phyloP scores from a whole-genome alignment of 53 echinoderm and acorn worm genomes.

The Glandiceps talaboti region DNA sequence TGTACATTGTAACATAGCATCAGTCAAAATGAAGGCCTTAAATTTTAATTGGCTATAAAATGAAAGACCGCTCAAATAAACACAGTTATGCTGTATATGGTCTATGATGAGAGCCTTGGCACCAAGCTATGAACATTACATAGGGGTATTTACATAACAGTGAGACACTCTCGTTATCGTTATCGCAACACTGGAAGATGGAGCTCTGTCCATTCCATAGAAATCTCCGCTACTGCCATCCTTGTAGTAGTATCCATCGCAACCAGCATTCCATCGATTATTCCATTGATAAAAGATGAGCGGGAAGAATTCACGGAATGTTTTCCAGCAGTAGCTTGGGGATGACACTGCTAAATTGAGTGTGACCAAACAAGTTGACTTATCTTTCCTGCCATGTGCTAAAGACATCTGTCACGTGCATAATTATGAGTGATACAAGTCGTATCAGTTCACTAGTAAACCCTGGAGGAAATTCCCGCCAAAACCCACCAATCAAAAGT shows the following conservation, averaged over 20 bases:
- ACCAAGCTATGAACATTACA: no score
- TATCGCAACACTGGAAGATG: no score
- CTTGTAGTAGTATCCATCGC: background rate
- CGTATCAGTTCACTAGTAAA: background rate
- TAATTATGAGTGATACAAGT: background rate
- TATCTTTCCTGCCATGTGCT: background rate
- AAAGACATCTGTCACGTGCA: background rate
- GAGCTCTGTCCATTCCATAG: no score
- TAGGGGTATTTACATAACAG: no score
- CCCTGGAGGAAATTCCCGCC: background rate
- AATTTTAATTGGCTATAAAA: no score
- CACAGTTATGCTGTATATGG: no score
- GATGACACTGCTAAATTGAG: background rate
- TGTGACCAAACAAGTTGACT: background rate
- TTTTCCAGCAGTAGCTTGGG: background rate
- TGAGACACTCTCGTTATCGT: no score
- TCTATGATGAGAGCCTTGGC: no score
- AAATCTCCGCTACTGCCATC: no score
- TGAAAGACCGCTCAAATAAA: no score
- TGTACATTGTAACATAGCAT: no score
- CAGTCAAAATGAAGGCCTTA: no score
- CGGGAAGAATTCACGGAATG: background rate
- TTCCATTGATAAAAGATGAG: background rate
- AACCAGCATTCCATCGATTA: background rate
- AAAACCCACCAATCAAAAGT: background rate